Conservation (phyloP, 2,113 vertebrate genomes). For the Aptenodytes patagonicus region DNA sequence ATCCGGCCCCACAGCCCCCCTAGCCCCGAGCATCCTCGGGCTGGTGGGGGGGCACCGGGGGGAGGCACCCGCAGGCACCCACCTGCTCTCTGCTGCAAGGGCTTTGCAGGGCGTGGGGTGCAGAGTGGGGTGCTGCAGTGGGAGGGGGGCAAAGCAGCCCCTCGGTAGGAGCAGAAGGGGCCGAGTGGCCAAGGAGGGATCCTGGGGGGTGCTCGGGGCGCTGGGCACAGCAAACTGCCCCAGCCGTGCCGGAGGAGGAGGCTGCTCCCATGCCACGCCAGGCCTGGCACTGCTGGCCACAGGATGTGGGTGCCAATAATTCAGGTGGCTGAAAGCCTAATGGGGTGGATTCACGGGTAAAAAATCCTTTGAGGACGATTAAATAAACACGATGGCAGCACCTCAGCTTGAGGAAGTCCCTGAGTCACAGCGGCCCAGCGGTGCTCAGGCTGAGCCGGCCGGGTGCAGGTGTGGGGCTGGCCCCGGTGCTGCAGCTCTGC, state of each 20-base stretch:
- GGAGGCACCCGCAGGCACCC: not conserved
- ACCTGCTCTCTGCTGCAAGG: not conserved
- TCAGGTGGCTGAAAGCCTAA: not conserved
- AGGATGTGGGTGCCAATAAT: constrained; percentile 10
- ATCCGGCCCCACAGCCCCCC: too few species aligned
- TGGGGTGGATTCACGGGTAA: not conserved
- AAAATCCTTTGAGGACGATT: not conserved
- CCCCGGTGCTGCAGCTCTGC: rapidly evolving
- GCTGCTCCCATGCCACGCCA: not conserved
- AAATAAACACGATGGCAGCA: not conserved
- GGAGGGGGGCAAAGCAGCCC: not conserved
- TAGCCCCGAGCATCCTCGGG: not conserved
- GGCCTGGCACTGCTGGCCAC: not conserved
- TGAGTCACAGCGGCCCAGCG: not conserved
- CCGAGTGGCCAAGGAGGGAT: not conserved
- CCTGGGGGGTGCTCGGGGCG: rapidly evolving
- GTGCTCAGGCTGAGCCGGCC: not conserved
- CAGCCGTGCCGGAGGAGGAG: rapidly evolving
- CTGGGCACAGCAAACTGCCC: not conserved
- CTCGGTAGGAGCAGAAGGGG: not conserved
- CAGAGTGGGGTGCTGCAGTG: not conserved
- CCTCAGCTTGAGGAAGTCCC: not conserved
- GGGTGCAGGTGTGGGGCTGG: not conserved
- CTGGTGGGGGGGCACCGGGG: not conserved
- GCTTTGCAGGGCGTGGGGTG: not conserved